Percentiles rank a stretch among this genome's conserved stretches.
phyloP scores from a whole-genome alignment of 2,797 vertebrate genomes.

The Phoxinus dragarum region DNA sequence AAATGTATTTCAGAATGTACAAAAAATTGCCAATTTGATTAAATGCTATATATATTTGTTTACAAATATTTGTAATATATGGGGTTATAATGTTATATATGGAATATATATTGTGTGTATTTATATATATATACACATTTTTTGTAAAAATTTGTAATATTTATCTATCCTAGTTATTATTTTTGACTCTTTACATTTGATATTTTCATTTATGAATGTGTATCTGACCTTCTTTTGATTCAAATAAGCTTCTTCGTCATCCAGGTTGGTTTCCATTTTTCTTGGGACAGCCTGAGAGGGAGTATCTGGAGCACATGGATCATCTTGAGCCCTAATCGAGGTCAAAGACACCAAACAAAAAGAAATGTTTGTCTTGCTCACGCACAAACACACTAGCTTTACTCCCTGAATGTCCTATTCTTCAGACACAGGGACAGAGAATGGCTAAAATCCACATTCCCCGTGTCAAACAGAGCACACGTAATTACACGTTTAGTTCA shows the following conservation, averaged over 20 bases:
- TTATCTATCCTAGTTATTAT: background rate
- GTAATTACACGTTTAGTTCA: constrained; percentile 41
- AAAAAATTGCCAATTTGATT: no score
- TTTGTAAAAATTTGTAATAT: background rate
- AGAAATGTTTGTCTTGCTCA: background rate
- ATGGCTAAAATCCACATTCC: constrained; percentile 39
- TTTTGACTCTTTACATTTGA: background rate
- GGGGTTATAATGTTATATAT: no score
- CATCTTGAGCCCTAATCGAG: constrained; percentile 76
- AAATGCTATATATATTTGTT: no score
- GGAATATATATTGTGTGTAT: no score
- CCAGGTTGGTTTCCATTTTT: constrained; percentile 74
- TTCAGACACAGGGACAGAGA: background rate
- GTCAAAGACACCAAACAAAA: constrained; percentile 34
- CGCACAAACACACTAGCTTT: constrained; percentile 13
- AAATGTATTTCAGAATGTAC: background rate
- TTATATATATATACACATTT: no score
- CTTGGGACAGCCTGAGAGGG: constrained; percentile 74
- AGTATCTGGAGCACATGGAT: constrained; percentile 51
- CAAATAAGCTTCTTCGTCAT: constrained; percentile 81
- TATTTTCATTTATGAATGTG: background rate
- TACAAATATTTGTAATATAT: no score
- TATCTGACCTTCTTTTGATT: constrained; percentile 84
- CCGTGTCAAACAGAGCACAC: constrained; percentile 37
- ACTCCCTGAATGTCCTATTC: constrained; percentile 31